Conservation (phyloP, 2,113 vertebrate species). For the Anolis carolinensis region DNA sequence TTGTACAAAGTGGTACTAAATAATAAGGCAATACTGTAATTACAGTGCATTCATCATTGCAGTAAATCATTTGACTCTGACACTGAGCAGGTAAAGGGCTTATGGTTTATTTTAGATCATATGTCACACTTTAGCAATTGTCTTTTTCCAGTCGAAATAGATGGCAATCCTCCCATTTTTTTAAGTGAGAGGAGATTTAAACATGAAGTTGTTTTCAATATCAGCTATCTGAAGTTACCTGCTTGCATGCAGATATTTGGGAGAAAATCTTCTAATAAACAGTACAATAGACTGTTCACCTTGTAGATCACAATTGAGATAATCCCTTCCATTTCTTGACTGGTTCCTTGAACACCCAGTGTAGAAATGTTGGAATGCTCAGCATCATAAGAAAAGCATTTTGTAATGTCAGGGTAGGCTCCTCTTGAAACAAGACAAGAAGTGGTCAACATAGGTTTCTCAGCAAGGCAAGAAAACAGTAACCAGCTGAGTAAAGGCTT, state of each 20-base stretch:
- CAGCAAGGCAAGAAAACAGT: slow-evolving; percentile 55
- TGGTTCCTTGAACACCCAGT: slow-evolving; percentile 17
- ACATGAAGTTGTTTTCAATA: background rate
- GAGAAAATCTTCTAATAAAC: background rate
- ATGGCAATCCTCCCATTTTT: background rate
- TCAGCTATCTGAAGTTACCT: background rate
- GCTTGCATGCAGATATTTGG: background rate
- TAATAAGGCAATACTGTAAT: slow-evolving; percentile 33
- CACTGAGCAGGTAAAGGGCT: background rate
- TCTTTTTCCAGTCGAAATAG: background rate
- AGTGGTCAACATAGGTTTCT: slow-evolving; percentile 23
- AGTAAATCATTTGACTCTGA: slow-evolving; percentile 36
- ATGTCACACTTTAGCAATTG: background rate
- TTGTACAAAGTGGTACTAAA: slow-evolving; percentile 4
- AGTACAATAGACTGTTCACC: background rate
- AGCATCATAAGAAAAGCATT: slow-evolving; percentile 33
- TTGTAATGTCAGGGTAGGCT: slow-evolving; percentile 30
- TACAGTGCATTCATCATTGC: slow-evolving; percentile 25
- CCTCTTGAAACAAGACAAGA: slow-evolving; percentile 48
- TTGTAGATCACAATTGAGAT: background rate
- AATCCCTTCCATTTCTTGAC: background rate
- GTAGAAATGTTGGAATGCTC: background rate
- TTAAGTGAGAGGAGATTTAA: background rate
- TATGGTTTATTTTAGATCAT: slow-evolving; percentile 27
- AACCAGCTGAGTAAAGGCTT: slow-evolving; percentile 62